Conservation (phyloP, 2,113 vertebrate species). For the Xiphophorus hellerii region DNA sequence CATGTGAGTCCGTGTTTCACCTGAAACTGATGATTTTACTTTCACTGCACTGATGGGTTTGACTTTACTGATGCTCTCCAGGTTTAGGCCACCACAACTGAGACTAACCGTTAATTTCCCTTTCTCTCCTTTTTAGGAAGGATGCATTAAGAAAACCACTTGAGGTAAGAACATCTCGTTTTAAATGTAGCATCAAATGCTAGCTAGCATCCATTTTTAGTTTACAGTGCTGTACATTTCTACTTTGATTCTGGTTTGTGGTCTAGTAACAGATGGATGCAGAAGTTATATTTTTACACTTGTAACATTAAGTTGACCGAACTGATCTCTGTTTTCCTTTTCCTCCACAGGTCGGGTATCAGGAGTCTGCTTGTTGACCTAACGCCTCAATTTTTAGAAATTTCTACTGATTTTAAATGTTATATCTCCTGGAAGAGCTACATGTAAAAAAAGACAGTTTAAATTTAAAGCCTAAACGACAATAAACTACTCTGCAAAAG, state of each 20-base stretch:
- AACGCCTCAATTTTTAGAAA: not conserved
- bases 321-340: not conserved
- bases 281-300: not conserved
- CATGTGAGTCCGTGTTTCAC: slow-evolving; percentile 82
- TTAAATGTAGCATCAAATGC: not conserved
- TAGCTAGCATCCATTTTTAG: not conserved
- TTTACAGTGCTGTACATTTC: not conserved
- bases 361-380: not conserved
- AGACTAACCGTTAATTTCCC: not conserved
- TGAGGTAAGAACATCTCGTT: not conserved
- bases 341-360: not conserved
- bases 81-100: rapidly evolving
- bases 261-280: too few relatives aligned
- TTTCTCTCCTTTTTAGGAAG: not conserved
- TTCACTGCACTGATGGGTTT: slow-evolving; percentile 79
- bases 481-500: not conserved
- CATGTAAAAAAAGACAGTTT: too few relatives aligned
- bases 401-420: not conserved
- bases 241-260: not conserved
- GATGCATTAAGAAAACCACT: not conserved
- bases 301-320: not conserved
- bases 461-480: not conserved
- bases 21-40: slow-evolving; percentile 75
- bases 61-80: rapidly evolving
- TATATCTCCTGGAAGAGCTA: not conserved